Evolutionary conservation across 2,888 invertebrate species (phyloP).

Genomic region (Chaitophorus viminalis): DNA sequence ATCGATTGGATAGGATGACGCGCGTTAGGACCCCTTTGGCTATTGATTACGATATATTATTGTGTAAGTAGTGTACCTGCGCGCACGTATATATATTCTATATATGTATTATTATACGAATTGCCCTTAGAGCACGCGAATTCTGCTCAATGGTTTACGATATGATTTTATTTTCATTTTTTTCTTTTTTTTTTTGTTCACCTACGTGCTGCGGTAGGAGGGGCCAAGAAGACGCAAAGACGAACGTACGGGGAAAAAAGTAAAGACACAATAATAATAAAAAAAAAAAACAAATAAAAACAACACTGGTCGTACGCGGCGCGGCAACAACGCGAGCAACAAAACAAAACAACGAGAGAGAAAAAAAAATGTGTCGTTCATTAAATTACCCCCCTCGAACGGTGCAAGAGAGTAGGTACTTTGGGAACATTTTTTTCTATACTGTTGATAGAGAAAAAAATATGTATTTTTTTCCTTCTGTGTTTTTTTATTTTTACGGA

Average conservation of each 20-base stretch:
- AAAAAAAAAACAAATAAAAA: conserved; percentile 16
- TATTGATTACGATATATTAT: conserved; percentile 23
- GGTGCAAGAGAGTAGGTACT: conserved; percentile 28
- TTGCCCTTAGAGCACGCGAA: background rate
- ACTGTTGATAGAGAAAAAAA: conserved; percentile 29
- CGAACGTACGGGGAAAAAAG: background rate
- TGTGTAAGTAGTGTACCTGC: background rate
- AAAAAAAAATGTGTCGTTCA: conserved; percentile 54
- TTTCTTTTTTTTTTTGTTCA: conserved; percentile 22
- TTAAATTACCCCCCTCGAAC: conserved; percentile 56
- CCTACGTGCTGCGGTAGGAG: conserved; percentile 7
- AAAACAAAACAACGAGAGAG: too few species aligned
- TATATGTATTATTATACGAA: background rate
- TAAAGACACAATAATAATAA: conserved; percentile 13
- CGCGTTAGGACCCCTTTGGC: conserved; percentile 44
- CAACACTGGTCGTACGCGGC: conserved; percentile 42
- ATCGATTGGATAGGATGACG: too few species aligned
- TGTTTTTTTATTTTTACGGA: conserved; percentile 26
- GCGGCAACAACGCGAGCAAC: conserved; percentile 23
- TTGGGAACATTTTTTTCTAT: conserved; percentile 43
- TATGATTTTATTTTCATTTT: too few species aligned
- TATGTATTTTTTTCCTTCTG: conserved; percentile 35
- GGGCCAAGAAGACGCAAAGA: conserved; percentile 9
- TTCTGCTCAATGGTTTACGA: conserved; percentile 16
- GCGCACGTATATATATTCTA: background rate